Percentiles rank a stretch among this genome's conserved stretches.
Conservation (phyloP, 2,113 vertebrate genomes). For the Hyperopisus bebe region DNA sequence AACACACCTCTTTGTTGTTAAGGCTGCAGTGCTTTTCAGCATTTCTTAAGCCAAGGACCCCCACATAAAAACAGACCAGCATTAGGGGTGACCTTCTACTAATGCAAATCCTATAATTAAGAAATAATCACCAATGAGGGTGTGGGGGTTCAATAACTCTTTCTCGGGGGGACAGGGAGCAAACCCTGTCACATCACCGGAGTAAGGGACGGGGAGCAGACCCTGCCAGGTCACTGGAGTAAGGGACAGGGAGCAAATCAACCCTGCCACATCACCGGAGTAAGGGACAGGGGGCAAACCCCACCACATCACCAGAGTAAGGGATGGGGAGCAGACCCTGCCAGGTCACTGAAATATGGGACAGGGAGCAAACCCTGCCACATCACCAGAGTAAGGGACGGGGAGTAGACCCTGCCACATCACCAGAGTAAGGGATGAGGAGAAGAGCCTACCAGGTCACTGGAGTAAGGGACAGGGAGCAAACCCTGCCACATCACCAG, state of each 20-base stretch:
- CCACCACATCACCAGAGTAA: neutral
- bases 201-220: neutral
- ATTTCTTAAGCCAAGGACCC: neutral
- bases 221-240: accelerated
- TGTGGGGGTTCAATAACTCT: neutral
- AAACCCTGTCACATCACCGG: neutral
- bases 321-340: too few relatives aligned
- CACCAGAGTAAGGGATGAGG: neutral
- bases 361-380: neutral
- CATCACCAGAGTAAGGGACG: neutral
- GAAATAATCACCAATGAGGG: neutral
- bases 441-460: neutral
- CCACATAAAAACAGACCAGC: neutral
- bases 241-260: neutral
- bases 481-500: neutral
- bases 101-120: neutral
- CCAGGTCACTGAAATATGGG: too few relatives aligned
- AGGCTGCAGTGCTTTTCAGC: neutral
- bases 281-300: neutral
- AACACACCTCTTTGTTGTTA: neutral
- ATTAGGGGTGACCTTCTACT: neutral
- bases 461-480: neutral
- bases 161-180: neutral
- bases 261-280: neutral
- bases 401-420: neutral